Base-by-base conservation (phyloP, 2,888 invertebrate species). In the Orthosia gothica region DNA sequence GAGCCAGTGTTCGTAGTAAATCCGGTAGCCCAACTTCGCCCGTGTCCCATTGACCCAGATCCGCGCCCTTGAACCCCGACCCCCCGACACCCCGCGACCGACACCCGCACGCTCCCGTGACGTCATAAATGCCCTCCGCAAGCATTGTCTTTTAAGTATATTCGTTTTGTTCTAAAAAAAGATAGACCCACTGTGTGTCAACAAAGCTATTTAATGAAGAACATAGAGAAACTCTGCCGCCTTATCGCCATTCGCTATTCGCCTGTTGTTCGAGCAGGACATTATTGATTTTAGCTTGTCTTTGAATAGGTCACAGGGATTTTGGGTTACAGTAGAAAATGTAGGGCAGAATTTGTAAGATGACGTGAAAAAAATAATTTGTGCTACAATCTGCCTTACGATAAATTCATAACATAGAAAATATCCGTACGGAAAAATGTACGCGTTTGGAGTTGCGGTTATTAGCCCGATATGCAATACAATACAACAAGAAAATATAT, bases 31-130 rank as follows among this genome's bases (percentile, higher is more conserved):
- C 90, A 87, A 90, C 91, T 91, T 88, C 88, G 90, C 89, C 89
- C 93, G 91, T 92, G 96, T 89, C 93, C 96, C 90, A 95, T 90
- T 96, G 93, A 94, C 96, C 96, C 91, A 95, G 87, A 93, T 96
- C 91, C 87, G 82, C 94, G 95, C 93, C 96, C 96, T 96, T 96
- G 96, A 96, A 96, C 95, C 94, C 90, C 90, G 88, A 84, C 91
- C 88, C 87, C 91, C 89, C 76, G 23, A 18, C 13, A 40, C 49
- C 77, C 45, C 86, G 82, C 84, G 78, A 79, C 84, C 72, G 83
- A 80, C 83, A 74, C 77, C 83, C 85, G 81, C 74, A 72, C 75
- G 85, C 85, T 93, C 95, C 95, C 91, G 94, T 95, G 95, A 95
- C 96, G 95, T 95, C 94, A 94, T 89, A 86, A 90, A 91, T 90